Evolutionary conservation across 2,888 invertebrate genomes (phyloP), one percentile per base, ranked within the genome.

Genomic region (Carterocephalus palaemon): DNA sequence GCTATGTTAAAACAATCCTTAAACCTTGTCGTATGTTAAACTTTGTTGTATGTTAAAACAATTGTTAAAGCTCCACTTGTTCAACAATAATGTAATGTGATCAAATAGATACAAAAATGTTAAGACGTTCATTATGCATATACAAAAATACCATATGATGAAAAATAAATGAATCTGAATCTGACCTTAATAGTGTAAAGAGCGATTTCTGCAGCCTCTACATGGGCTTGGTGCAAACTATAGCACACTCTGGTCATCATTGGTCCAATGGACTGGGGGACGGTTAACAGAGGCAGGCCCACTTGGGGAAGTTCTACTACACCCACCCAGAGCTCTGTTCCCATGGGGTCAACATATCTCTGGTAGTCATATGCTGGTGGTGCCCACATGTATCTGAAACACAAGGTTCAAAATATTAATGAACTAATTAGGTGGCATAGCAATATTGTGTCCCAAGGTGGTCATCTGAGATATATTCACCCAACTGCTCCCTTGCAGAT

Each of bases 351-450:
- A 0, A 67, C 7, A 43, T 67, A 72, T 42, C 76, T 80, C 40
- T 76, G 71, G 53, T 70, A 83, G 3, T 64, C 67, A 42, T 84
- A 86, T 0, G 62, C 50, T 2, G 85, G 85, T 2, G 64, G 56
- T 0, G 70, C 59, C 85, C 85, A 86, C 56, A 64, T 67, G 49
- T 83, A 81, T 16, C 85, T 85, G 54, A 12, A 67, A 64, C 10
- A 33, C 17, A 26, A 19, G 1, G 17, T 6, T 7, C 3, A 15
- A 2, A n/a, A 9, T 24, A 9, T 28, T 8, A 3, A 7, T 24
- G 12, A 24, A 9, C 24, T 20, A n/a, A 40, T n/a, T n/a, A n/a
- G n/a, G n/a, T n/a, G n/a, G n/a, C n/a, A n/a, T n/a, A n/a, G n/a
- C n/a, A n/a, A n/a, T n/a, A n/a, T n/a, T n/a, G n/a, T n/a, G n/a